A percentile compares a stretch with the other conserved stretches of the same genome.
phyloP scores from a whole-genome alignment of 30 jellyfish, hydroid and myxozoan genomes.

The Calvadosia cruxmelitensis region DNA sequence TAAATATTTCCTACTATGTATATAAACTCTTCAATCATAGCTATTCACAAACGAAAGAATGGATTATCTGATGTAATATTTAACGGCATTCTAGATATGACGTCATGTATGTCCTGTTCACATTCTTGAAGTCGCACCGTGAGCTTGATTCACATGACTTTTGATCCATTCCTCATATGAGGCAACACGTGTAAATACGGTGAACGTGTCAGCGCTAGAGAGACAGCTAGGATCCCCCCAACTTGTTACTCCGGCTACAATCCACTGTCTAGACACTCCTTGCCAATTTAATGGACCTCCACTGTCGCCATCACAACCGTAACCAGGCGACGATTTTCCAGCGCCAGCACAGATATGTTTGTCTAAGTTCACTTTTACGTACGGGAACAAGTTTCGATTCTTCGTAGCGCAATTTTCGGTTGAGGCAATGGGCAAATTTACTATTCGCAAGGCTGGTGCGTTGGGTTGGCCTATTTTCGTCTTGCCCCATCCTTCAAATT shows the following conservation, averaged over 20 bases:
- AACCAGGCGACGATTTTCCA: slow-evolving; percentile 38
- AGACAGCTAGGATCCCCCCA: slow-evolving; percentile 87
- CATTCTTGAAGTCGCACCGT: no score
- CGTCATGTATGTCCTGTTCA: no score
- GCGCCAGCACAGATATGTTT: slow-evolving; percentile 54
- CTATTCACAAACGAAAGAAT: not conserved
- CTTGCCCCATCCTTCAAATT: slow-evolving; percentile 77
- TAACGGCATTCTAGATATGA: no score
- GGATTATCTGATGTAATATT: not conserved
- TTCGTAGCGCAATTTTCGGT: slow-evolving; percentile 24
- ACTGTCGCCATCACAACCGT: slow-evolving; percentile 90
- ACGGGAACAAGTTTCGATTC: slow-evolving; percentile 27
- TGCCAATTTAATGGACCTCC: slow-evolving; percentile 66
- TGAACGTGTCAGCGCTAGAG: slow-evolving; percentile 36
- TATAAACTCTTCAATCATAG: no score
- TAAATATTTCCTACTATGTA: no score
- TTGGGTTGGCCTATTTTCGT: slow-evolving; percentile 16
- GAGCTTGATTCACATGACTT: not conserved
- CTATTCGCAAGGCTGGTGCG: slow-evolving; percentile 37
- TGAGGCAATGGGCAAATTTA: slow-evolving; percentile 45
- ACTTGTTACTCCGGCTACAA: slow-evolving; percentile 51
- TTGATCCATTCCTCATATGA: slow-evolving; percentile 46
- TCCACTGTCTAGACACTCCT: slow-evolving; percentile 23
- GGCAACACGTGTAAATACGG: slow-evolving; percentile 49
- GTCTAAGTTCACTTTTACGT: slow-evolving; percentile 26